Conservation (phyloP, 2,888 invertebrate species). For the Sinopyrophorus schimmeli region DNA sequence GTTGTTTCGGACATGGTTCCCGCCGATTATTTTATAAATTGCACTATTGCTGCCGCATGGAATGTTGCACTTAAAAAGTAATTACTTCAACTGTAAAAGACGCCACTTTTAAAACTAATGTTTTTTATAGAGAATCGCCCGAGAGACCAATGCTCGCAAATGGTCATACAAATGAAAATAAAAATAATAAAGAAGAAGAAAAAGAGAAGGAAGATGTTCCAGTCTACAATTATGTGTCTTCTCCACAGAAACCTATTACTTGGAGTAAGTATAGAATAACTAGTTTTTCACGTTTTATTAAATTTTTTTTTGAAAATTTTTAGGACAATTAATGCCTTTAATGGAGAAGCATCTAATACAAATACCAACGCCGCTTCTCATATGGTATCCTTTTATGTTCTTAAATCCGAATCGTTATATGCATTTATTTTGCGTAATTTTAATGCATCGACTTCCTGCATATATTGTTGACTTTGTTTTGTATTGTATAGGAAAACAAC, state of each 20-base stretch:
- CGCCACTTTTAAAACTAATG: too few species aligned
- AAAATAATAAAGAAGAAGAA: background rate
- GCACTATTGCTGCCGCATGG: slow-evolving; percentile 64
- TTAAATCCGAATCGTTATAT: too few species aligned
- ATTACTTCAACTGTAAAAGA: too few species aligned
- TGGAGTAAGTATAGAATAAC: slow-evolving; percentile 30
- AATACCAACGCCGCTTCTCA: slow-evolving; percentile 56
- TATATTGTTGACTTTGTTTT: slow-evolving; percentile 61
- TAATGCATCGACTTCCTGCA: slow-evolving; percentile 67
- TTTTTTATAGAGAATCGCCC: too few species aligned
- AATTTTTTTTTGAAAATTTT: slow-evolving; percentile 54
- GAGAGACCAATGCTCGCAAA: too few species aligned
- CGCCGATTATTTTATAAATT: slow-evolving; percentile 66
- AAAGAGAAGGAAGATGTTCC: too few species aligned
- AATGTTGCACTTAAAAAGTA: slow-evolving; percentile 51
- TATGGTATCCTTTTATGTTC: slow-evolving; percentile 51
- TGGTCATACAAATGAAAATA: too few species aligned
- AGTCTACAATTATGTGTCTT: slow-evolving; percentile 23
- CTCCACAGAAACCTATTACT: slow-evolving; percentile 30
- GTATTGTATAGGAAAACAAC: slow-evolving; percentile 53
- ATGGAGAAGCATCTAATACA: slow-evolving; percentile 58
- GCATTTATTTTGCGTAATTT: too few species aligned
- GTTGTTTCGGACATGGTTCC: slow-evolving; percentile 77
- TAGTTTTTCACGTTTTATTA: background rate
- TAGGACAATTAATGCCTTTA: slow-evolving; percentile 67